Evolutionary conservation across 2,888 invertebrate species (phyloP).

Genomic region (Strigamia maritima): DNA sequence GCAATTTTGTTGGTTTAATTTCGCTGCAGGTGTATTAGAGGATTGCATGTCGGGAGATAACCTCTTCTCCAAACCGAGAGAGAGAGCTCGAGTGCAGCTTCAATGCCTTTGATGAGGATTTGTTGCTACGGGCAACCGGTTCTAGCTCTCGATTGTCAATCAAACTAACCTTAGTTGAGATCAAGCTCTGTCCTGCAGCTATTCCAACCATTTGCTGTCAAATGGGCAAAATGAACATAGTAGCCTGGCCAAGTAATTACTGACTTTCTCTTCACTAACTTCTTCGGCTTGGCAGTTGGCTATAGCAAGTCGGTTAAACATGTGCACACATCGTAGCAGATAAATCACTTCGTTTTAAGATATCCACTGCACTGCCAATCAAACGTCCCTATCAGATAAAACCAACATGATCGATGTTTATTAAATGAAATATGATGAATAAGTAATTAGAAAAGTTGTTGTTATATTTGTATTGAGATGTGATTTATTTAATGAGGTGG

Average conservation of each 20-base stretch:
- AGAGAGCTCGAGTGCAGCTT: background rate
- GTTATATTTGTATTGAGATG: conserved; percentile 18
- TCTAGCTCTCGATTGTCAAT: conserved; percentile 13
- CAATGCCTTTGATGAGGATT: conserved; percentile 21
- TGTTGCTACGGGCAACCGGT: background rate
- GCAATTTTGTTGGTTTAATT: conserved; percentile 24
- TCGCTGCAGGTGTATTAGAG: background rate
- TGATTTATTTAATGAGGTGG: conserved; percentile 29
- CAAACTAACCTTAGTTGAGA: conserved; percentile 7
- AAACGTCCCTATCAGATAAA: background rate
- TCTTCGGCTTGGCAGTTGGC: background rate
- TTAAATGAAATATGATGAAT: conserved; percentile 8
- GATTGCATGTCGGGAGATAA: conserved; percentile 8
- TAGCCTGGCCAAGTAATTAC: background rate
- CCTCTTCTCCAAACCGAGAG: background rate
- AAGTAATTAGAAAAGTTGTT: conserved; percentile 12
- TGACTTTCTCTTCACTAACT: background rate
- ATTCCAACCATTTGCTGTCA: conserved; percentile 23
- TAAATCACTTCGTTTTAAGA: background rate
- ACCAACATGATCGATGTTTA: background rate
- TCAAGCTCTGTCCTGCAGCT: conserved; percentile 5
- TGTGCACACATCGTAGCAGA: background rate
- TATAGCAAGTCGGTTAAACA: background rate
- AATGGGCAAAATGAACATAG: background rate
- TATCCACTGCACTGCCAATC: background rate